Base-by-base conservation (phyloP, 2,113 vertebrate species). In the Scomber scombrus region DNA sequence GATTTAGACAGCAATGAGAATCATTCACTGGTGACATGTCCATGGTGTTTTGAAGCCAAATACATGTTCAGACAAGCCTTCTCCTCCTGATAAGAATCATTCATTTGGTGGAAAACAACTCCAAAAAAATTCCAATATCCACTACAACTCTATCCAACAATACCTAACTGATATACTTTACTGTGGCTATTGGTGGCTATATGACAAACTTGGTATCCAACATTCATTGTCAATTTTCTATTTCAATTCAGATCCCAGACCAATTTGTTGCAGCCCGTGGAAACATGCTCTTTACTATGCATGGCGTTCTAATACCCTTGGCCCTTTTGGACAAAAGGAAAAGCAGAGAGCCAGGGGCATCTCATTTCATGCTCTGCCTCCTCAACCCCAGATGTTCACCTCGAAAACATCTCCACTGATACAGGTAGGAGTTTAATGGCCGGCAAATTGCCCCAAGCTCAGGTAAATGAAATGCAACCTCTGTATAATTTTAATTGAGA, bases 311-410 rank as follows among this genome's bases (percentile, higher is more conserved):
- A 91, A 93, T 92, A 93, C 90, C 88, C 82, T 85, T 82, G 75
- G 82, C 89, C 91, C 50, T 91, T 89, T 66, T 89, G 92, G 93
- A 92, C 91, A 94, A 93, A 93, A 91, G 91, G 87, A 84, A 89
- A 86, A 78, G 82, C 85, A 78, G 87, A 82, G 79, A 91, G 86
- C 90, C 85, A 65, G 87, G 80, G 88, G 90, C 92, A 87, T 94
- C 93, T 93, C 88, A 95, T 95, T 94, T 95, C 92, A 94, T 93
- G 91, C 90, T 93, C 89, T 89, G 89, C 91, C 89, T 93, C 89
- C 91, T 93, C 92, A 94, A 92, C 91, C 93, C 94, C 93, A 95
- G 94, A 95, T 95, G 94, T 95, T 95, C 94, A 93, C 94, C 93
- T 94, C 88, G 74, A 92, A 94, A 94, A 91, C 86, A 93, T 94